phyloP scores from a whole-genome alignment of 2,113 vertebrate species.

The Alexandromys fortis region DNA sequence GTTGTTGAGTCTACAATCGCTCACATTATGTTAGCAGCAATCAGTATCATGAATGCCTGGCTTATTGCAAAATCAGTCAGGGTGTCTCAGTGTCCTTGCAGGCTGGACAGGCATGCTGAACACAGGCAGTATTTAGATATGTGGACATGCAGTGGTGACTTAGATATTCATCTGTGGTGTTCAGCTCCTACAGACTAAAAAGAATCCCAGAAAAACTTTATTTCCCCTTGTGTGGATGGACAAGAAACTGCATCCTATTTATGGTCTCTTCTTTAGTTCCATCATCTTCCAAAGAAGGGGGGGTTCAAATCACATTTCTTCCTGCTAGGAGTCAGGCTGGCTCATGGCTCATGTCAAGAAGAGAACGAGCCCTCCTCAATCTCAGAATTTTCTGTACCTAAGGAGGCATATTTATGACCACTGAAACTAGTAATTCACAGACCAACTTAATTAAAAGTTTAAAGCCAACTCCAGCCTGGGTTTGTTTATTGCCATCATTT shows the following conservation, averaged over 20 bases:
- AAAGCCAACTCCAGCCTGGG: not conserved
- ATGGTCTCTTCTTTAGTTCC: not conserved
- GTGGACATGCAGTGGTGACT: accelerated
- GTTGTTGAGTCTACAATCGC: not conserved
- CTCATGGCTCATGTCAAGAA: not conserved
- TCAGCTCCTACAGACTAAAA: not conserved
- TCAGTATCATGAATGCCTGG: not conserved
- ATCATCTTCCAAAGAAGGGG: not conserved
- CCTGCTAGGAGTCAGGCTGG: not conserved
- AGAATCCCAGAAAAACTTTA: not conserved
- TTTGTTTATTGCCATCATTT: not conserved
- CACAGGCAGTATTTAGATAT: not conserved
- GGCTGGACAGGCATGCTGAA: not conserved
- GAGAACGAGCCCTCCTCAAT: not conserved
- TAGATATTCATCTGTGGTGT: not conserved
- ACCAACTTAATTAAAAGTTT: not conserved
- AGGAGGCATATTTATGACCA: not conserved
- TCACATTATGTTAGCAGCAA: not conserved
- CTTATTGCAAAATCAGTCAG: not conserved
- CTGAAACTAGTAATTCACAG: not conserved
- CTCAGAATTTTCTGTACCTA: not conserved
- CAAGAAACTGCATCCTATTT: not conserved
- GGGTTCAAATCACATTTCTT: not conserved
- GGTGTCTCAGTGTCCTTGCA: accelerated
- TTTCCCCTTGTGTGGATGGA: not conserved